Conservation (phyloP, 2,113 vertebrate genomes). For the Epinephelus moara region DNA sequence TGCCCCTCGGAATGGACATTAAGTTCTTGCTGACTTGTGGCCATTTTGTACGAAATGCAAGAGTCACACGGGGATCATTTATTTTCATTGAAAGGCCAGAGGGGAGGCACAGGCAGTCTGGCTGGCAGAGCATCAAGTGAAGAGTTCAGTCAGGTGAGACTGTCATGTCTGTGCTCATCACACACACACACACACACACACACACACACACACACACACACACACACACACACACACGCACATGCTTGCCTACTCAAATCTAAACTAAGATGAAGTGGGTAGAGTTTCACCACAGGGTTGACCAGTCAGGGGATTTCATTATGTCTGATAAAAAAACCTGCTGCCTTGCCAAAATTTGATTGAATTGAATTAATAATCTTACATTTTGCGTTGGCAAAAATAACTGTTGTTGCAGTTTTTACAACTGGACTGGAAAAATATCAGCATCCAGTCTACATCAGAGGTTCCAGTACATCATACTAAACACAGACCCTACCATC, state of each 20-base stretch:
- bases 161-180: slow-evolving; percentile 57
- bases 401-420: slow-evolving; percentile 5
- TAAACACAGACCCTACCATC: background rate
- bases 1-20: slow-evolving; percentile 46
- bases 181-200: background rate
- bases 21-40: slow-evolving; percentile 59
- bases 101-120: slow-evolving; percentile 48
- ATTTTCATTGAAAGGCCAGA: slow-evolving; percentile 64
- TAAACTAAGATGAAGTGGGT: slow-evolving; percentile 12
- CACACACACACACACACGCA: no score
- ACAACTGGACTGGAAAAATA: slow-evolving; percentile 13
- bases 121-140: slow-evolving; percentile 54
- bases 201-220: no score
- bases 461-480: background rate
- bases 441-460: background rate
- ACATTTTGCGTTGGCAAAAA: background rate
- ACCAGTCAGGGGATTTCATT: background rate
- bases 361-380: background rate
- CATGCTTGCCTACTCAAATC: background rate
- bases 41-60: slow-evolving; percentile 58
- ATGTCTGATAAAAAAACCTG: slow-evolving; percentile 1
- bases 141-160: slow-evolving; percentile 60
- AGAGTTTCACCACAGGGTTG: slow-evolving; percentile 7
- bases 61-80: slow-evolving; percentile 43
- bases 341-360: background rate